phyloP scores from a whole-genome alignment of 2,113 vertebrate genomes.

The Merops nubicus region DNA sequence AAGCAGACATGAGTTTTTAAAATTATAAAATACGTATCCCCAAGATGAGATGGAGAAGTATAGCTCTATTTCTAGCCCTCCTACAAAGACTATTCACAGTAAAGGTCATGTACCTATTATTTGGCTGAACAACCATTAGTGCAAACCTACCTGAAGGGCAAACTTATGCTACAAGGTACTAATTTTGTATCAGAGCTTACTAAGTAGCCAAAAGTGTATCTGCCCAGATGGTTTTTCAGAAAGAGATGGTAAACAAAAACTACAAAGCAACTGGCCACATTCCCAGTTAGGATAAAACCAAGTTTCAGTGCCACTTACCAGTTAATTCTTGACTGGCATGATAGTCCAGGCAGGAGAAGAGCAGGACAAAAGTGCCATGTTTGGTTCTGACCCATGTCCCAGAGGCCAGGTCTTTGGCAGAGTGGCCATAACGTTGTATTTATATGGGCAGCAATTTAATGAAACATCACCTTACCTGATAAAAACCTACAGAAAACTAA shows the following conservation, averaged over 20 bases:
- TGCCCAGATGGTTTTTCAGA: fast-evolving
- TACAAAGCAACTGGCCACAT: background rate
- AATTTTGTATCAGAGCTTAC: background rate
- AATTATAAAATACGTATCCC: background rate
- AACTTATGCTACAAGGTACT: background rate
- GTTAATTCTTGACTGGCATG: fast-evolving
- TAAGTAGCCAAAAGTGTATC: background rate
- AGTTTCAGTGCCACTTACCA: background rate
- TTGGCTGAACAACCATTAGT: background rate
- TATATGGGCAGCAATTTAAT: background rate
- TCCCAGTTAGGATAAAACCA: background rate
- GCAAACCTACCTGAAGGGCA: background rate
- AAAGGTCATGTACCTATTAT: background rate
- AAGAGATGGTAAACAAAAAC: background rate
- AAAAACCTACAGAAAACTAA: background rate
- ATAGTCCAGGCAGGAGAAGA: background rate
- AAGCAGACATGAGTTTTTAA: background rate
- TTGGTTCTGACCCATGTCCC: background rate
- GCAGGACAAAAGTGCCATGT: fast-evolving
- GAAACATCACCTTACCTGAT: background rate
- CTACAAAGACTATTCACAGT: background rate
- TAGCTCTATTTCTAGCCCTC: background rate
- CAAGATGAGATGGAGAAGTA: background rate
- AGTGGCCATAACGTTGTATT: background rate
- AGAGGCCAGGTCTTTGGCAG: background rate